Percentiles rank a stretch among this genome's conserved stretches.
Evolutionary conservation across 37 sponge, comb jelly and placozoan species (phyloP).

Genomic region (Haliclona indistincta): DNA sequence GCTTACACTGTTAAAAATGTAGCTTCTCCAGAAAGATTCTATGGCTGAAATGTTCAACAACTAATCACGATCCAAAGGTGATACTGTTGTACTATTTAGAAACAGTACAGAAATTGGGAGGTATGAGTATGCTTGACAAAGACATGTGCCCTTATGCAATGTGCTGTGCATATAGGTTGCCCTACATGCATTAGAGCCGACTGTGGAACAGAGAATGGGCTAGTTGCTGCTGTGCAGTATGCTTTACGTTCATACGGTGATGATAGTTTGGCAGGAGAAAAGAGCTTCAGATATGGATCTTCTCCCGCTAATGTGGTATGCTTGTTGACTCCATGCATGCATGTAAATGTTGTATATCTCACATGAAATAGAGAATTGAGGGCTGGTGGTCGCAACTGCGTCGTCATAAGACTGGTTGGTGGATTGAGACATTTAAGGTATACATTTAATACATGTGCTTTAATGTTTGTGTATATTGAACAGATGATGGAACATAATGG

Average conservation of each 20-base stretch:
- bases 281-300: slow-evolving; percentile 25
- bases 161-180: slow-evolving; percentile 9
- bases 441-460: too few relatives aligned
- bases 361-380: too few relatives aligned
- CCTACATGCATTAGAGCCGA: slow-evolving; percentile 25
- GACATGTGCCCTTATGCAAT: background rate
- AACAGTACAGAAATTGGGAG: background rate
- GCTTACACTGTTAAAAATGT: too few relatives aligned
- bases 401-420: too few relatives aligned
- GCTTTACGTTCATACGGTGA: background rate
- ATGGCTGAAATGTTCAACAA: slow-evolving; percentile 4
- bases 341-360: too few relatives aligned
- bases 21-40: slow-evolving; percentile 20
- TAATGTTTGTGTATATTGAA: too few relatives aligned
- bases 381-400: too few relatives aligned
- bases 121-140: background rate
- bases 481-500: slow-evolving; percentile 8
- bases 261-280: slow-evolving; percentile 19
- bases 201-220: slow-evolving; percentile 31
- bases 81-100: slow-evolving; percentile 1
- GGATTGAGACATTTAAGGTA: too few relatives aligned
- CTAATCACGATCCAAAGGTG: slow-evolving; percentile 4
- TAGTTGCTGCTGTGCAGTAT: slow-evolving; percentile 25
- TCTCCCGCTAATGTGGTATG: slow-evolving; percentile 24
- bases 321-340: background rate